A percentile compares a stretch with the other conserved stretches of the same genome.
phyloP scores from a whole-genome alignment of 2,113 vertebrate genomes.

The Calcarius ornatus region DNA sequence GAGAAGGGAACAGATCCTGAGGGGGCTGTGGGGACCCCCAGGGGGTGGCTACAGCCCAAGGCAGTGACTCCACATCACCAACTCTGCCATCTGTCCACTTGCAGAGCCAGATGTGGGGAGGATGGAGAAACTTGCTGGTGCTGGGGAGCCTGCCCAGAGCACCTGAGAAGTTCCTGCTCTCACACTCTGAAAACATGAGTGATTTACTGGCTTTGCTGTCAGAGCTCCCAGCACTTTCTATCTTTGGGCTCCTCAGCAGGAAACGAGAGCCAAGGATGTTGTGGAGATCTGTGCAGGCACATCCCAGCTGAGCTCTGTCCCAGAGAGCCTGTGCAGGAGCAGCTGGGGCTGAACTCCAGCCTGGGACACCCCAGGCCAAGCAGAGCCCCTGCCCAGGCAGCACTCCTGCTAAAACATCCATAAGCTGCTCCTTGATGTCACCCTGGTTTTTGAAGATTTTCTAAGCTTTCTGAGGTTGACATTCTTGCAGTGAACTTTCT shows the following conservation, averaged over 20 bases:
- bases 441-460: too few relatives aligned
- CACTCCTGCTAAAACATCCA: background rate
- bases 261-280: background rate
- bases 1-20: background rate
- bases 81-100: background rate
- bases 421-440: background rate
- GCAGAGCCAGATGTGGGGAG: background rate
- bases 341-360: background rate
- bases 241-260: background rate
- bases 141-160: background rate
- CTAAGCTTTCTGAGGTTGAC: too few relatives aligned
- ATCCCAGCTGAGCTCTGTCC: background rate
- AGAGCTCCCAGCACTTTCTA: background rate
- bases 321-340: background rate
- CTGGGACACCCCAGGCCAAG: background rate
- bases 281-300: background rate
- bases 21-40: background rate
- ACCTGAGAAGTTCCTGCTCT: background rate
- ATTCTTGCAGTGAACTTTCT: too few relatives aligned
- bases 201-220: background rate
- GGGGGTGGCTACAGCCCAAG: rapidly evolving
- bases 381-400: background rate
- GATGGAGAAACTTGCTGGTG: background rate
- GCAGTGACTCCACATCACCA: background rate
- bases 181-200: background rate